Evolutionary conservation across 2,888 invertebrate genomes (phyloP), one percentile per base, ranked within the genome.

Genomic region (Eilema sororculum): DNA sequence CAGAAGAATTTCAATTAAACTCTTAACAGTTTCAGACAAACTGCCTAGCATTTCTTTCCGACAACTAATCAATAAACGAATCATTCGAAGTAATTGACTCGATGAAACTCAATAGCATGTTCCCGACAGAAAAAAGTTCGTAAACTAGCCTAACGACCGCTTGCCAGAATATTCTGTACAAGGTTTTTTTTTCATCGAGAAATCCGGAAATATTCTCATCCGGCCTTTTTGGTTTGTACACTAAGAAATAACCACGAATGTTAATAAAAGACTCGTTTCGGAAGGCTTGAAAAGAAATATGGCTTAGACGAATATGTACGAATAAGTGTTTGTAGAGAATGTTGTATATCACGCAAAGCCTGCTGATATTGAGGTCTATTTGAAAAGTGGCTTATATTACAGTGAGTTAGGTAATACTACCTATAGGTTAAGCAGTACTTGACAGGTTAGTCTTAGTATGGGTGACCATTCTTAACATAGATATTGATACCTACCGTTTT

Each of bases 261-360:
- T 66, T 73, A 73, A 79, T 76, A 73, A 28, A 69, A 69, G 58
- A 65, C 67, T 67, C 69, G 46, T 76, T 61, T 73, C 57, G 4
- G 28, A 69, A 62, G 65, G 60, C 56, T 67, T 70, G 58, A 56
- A 71, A 63, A 63, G 62, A 66, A 68, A 63, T 68, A 61, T 69
- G 24, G 58, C 63, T 66, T 56, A 71, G 57, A 24, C 46, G 70
- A 78, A 76, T 75, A 72, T 58, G 59, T 65, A 59, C 24, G 9
- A 57, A 58, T 61, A 33, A 57, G 52, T 71, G 62, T 73, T n/a
- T 66, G 22, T 25, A 46, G 62, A 62, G 13, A 62, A 37, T 24
- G 24, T 24, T 63, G 25, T 64, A 64, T 46, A 9, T 22, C 22
- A 33, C 12, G 28, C 28, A 30, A 30, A 58, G 58, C 58, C 25